Conservation (phyloP, 2,113 vertebrate genomes). For the Chinchilla lanigera region DNA sequence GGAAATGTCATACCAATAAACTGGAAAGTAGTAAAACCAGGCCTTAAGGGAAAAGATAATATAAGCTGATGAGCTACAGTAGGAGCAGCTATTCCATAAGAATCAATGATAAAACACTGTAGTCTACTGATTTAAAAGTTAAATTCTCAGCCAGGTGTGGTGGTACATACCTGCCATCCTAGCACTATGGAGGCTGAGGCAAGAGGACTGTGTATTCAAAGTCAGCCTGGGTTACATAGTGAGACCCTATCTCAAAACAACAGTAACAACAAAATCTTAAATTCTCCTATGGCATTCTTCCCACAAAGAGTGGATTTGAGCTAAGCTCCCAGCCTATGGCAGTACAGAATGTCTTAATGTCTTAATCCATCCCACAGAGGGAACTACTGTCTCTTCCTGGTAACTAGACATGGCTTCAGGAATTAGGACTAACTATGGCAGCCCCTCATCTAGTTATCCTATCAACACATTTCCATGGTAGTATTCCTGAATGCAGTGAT, state of each 20-base stretch:
- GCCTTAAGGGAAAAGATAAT: slow-evolving; percentile 8
- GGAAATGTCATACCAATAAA: neutral
- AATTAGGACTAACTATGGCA: too few relatives aligned
- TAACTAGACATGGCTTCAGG: neutral
- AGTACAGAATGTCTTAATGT: neutral
- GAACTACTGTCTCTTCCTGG: neutral
- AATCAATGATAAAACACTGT: neutral
- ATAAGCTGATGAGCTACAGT: slow-evolving; percentile 8
- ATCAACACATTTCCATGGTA: neutral
- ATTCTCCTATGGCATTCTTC: neutral
- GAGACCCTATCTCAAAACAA: neutral
- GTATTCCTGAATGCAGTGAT: neutral
- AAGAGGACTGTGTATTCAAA: neutral
- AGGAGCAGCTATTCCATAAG: neutral
- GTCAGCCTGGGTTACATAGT: neutral
- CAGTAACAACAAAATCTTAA: neutral
- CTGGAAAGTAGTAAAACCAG: neutral
- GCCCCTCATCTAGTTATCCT: neutral
- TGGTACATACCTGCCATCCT: neutral
- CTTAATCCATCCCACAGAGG: neutral
- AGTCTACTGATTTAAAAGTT: neutral
- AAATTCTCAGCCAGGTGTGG: neutral
- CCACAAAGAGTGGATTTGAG: neutral
- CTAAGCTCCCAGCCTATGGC: neutral
- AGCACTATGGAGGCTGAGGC: too few relatives aligned